Evolutionary conservation across 2,797 vertebrate species (phyloP).

Genomic region (Chelidonichthys spinosus): DNA sequence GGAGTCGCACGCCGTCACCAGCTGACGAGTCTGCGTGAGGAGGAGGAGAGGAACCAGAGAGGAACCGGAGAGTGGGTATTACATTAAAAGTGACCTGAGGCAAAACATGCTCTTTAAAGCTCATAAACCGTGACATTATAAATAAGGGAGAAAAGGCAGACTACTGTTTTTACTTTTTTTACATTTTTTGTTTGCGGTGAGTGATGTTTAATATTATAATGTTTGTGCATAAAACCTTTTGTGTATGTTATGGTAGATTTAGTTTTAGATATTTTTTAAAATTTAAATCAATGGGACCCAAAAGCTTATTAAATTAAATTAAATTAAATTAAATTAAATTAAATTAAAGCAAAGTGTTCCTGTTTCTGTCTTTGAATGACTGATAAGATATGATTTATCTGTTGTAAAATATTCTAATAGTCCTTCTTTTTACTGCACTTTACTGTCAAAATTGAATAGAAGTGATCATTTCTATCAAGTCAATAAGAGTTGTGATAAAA

Average conservation of each 20-base stretch:
- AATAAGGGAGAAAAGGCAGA: background rate
- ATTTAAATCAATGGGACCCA: background rate
- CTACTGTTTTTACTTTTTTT: background rate
- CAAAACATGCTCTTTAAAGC: conserved; percentile 15
- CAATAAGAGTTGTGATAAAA: background rate
- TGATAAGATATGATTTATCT: background rate
- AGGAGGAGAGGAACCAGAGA: background rate
- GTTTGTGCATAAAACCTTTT: background rate
- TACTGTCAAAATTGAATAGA: background rate
- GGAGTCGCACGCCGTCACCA: conserved; percentile 96
- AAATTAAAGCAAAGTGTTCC: background rate
- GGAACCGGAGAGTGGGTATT: background rate
- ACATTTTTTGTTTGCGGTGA: background rate
- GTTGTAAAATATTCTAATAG: background rate
- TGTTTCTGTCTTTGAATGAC: background rate
- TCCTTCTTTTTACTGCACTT: background rate
- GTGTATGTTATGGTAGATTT: too few relatives aligned
- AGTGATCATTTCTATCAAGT: background rate
- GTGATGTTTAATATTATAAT: background rate
- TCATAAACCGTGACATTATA: conserved; percentile 4
- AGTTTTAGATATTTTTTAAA: too few relatives aligned
- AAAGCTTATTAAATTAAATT: background rate
- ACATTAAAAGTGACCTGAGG: background rate
- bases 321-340: background rate
- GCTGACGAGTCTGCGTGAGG: conserved; percentile 90